Conservation (phyloP, 2,888 invertebrate genomes). For the Brachyopa scutellaris region DNA sequence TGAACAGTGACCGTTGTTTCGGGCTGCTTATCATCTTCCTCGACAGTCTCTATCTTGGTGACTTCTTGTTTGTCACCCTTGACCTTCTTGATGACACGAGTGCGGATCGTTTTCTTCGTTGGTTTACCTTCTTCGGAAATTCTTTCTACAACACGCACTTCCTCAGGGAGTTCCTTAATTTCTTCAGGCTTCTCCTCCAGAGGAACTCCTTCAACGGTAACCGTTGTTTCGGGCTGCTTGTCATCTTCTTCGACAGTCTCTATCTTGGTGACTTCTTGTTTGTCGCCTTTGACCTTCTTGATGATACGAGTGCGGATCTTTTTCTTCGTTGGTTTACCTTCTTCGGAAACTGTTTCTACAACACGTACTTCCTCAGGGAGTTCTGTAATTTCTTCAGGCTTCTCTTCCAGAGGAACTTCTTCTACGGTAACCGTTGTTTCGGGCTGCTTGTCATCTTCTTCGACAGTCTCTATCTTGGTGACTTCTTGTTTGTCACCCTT, state of each 20-base stretch:
- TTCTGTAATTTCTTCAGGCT: neutral
- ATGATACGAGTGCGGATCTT: constrained; percentile 4
- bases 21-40: constrained; percentile 15
- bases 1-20: constrained; percentile 13
- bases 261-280: constrained; percentile 21
- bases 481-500: constrained; percentile 37
- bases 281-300: constrained; percentile 18
- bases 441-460: constrained; percentile 30
- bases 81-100: constrained; percentile 18
- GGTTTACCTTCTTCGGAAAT: constrained; percentile 1
- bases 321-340: constrained; percentile 4
- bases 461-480: constrained; percentile 23
- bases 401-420: constrained; percentile 5
- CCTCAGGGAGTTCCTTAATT: constrained; percentile 1
- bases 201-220: neutral
- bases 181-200: neutral
- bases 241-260: constrained; percentile 18
- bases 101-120: constrained; percentile 9
- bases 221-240: neutral
- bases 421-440: constrained; percentile 20
- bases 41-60: constrained; percentile 30
- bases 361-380: neutral
- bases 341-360: neutral
- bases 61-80: constrained; percentile 34
- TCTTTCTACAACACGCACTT: neutral